Percentiles rank a stretch among this genome's conserved stretches.
Evolutionary conservation across 2,797 vertebrate species (phyloP).

Genomic region (Triplophysa bombifrons): DNA sequence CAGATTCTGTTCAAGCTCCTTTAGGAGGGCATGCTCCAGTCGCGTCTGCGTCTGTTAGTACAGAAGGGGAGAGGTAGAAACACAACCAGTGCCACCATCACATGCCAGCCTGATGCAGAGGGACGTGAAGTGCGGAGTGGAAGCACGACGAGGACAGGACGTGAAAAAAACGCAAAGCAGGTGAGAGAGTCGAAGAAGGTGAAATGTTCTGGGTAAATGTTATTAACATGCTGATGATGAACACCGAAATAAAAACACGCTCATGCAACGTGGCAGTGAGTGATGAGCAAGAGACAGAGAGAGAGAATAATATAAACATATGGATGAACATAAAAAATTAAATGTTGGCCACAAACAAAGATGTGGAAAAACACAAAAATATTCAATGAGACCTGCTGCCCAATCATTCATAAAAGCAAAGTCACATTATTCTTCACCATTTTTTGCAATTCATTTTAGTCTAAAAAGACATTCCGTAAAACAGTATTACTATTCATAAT

Average conservation of each 20-base stretch:
- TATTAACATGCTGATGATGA: slow-evolving; percentile 64
- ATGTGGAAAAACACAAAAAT: background rate
- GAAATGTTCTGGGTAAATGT: slow-evolving; percentile 22
- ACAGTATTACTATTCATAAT: too few species aligned
- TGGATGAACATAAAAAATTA: background rate
- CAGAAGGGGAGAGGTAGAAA: slow-evolving; percentile 99
- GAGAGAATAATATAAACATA: background rate
- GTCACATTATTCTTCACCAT: too few species aligned
- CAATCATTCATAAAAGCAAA: background rate
- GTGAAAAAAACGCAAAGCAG: background rate
- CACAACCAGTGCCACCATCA: slow-evolving; percentile 99
- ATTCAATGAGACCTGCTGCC: background rate
- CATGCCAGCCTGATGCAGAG: slow-evolving; percentile 92
- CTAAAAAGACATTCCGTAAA: too few species aligned
- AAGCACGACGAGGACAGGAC: slow-evolving; percentile 42
- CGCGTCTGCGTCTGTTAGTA: slow-evolving; percentile 98
- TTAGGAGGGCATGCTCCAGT: slow-evolving; percentile 94
- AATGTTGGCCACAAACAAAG: slow-evolving; percentile 13
- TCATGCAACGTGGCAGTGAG: slow-evolving; percentile 15
- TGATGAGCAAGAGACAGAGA: background rate
- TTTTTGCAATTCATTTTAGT: background rate
- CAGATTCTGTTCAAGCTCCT: slow-evolving; percentile 94
- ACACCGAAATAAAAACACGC: slow-evolving; percentile 10
- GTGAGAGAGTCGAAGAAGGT: slow-evolving; percentile 15
- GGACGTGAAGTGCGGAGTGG: slow-evolving; percentile 56